A percentile compares a stretch with the other conserved stretches of the same genome.
phyloP scores from a whole-genome alignment of 2,888 invertebrate genomes.

The Lottia gigantea region DNA sequence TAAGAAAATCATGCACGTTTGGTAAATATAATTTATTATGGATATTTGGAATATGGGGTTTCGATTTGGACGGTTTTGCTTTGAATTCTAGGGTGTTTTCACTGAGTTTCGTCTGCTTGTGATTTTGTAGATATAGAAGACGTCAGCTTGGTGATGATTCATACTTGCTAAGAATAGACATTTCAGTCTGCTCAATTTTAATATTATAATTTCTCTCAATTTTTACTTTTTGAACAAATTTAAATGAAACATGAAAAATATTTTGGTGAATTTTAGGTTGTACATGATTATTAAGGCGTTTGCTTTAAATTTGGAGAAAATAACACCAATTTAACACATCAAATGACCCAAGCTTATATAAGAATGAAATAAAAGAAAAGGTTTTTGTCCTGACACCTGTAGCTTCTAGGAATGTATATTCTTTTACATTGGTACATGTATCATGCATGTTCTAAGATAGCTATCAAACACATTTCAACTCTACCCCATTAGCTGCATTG shows the following conservation, averaged over 20 bases:
- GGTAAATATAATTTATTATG: background rate
- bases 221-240: background rate
- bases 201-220: conserved; percentile 10
- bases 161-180: conserved; percentile 7
- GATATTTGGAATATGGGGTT: background rate
- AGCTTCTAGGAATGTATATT: too few species aligned
- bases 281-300: too few species aligned
- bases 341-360: too few species aligned
- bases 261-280: background rate
- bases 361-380: too few species aligned
- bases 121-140: background rate
- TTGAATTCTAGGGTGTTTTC: background rate
- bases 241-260: background rate
- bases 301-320: too few species aligned
- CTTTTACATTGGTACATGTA: too few species aligned
- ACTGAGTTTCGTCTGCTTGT: background rate
- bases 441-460: too few species aligned
- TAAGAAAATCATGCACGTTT: background rate
- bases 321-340: too few species aligned
- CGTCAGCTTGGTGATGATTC: background rate
- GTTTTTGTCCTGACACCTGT: too few species aligned
- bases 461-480: too few species aligned
- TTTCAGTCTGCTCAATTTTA: background rate
- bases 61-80: background rate
- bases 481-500: too few species aligned